Evolutionary conservation across 2,888 invertebrate genomes (phyloP), one percentile per base, ranked within the genome.

Genomic region (Andricus curvator): DNA sequence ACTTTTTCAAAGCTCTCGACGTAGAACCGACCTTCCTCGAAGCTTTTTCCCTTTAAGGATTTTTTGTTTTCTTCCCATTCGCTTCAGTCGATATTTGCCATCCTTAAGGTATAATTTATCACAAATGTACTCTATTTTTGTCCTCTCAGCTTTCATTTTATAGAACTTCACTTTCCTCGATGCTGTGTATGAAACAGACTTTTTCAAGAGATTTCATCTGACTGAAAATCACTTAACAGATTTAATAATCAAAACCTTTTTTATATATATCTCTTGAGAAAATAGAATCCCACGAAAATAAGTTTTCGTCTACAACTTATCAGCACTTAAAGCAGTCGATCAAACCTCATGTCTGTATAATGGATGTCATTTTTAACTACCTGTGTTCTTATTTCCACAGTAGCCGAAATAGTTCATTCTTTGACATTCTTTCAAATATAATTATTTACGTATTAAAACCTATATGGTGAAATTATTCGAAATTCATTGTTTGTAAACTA

Each of bases 61-160:
- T 56, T 74, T 74, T 56, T n/a, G 29, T 51, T 74, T 37, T 33
- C 29, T 29, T 70, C 13, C 11, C 33, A 74, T 74, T 74, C 70
- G 70, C 48, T 51, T n/a, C n/a, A 74, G 51, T 74, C 74, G 74
- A 74, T 74, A 74, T 74, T 74, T 74, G 51, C 74, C 56, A 56
- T 74, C 74, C 74, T 74, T 74, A 74, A 56, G 56, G 74, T 74
- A 56, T 74, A 74, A 74, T 60, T 74, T 74, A 74, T 74, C 74
- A 74, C 56, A 74, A 56, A 74, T 51, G 56, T 74, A 74, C 74
- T 56, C 74, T 74, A 74, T 33, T 56, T 51, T 74, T 20, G 74
- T 74, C 29, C 29, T 56, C 33, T 74, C 56, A 56, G 15, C 56
- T 33, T 60, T 56, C 37, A 74, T 74, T 51, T 74, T 74, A 74